Percentiles rank a stretch among this genome's conserved stretches.
phyloP scores from a whole-genome alignment of 1,140 invertebrate genomes.

The Colletes latitarsis region DNA sequence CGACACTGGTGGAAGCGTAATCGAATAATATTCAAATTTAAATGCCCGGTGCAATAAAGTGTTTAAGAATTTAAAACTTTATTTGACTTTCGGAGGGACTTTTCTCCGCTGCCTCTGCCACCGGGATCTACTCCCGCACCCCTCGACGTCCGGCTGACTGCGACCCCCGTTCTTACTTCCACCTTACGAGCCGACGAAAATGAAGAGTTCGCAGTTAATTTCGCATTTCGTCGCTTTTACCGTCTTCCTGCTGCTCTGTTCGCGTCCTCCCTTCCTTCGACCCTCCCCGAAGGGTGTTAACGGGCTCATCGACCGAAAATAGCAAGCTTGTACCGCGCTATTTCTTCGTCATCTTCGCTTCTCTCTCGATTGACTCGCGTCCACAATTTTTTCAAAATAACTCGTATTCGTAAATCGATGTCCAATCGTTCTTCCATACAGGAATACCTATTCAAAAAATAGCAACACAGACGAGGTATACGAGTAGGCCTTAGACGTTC shows the following conservation, averaged over 20 bases:
- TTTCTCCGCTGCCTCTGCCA: not conserved
- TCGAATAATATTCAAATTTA: conserved; percentile 77
- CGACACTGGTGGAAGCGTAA: conserved; percentile 62
- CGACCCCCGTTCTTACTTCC: conserved; percentile 34
- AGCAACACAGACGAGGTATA: too few species aligned
- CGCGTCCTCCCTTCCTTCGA: not conserved
- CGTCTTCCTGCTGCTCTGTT: conserved; percentile 33
- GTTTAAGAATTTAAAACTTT: conserved; percentile 74
- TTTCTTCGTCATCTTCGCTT: conserved; percentile 2
- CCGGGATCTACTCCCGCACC: not conserved
- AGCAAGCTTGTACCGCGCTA: conserved; percentile 35
- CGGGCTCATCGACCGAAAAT: conserved; percentile 45
- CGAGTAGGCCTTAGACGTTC: too few species aligned
- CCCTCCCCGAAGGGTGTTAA: conserved; percentile 28
- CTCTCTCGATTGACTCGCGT: too few species aligned
- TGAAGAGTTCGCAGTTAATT: conserved; percentile 62
- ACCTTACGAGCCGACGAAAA: conserved; percentile 34
- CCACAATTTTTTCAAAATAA: too few species aligned
- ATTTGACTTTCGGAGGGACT: conserved; percentile 76
- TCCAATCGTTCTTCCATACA: too few species aligned
- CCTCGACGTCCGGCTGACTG: not conserved
- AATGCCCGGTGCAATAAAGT: conserved; percentile 74
- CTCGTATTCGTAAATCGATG: too few species aligned
- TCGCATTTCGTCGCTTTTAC: conserved; percentile 63
- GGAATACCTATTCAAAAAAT: too few species aligned